Evolutionary conservation across 1,140 invertebrate species (phyloP), one percentile per base, ranked within the genome.

Genomic region (Drosophila mayri): DNA sequence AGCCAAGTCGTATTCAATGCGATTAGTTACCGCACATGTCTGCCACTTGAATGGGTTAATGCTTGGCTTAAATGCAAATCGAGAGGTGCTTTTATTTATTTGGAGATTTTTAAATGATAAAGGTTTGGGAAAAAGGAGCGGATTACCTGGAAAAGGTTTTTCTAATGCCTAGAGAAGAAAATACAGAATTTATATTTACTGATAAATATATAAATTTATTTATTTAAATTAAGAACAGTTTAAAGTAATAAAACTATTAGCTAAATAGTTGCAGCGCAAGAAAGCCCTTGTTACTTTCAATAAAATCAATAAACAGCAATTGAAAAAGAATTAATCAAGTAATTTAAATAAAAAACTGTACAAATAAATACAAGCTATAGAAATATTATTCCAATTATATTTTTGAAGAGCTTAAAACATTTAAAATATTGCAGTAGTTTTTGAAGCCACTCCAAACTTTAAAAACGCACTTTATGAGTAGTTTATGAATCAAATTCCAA

Each of bases 1-100:
- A 63, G 38, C 52, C 37, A 74, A 68, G 67, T 73, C 67, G 57
- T 14, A 68, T 70, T 64, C 50, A 63, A 66, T 70, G 66, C 66
- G 66, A 68, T 68, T 68, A 68, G 44, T 67, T 52, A 72, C 70
- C 70, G 44, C 70, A 72, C 54, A 72, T 72, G 70, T 73, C 54
- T 73, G 70, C 54, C 70, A 49, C 52, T 58, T 43, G 67, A 72
- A 73, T 73, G 54, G 67, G 54, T 60, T 60, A 72, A 73, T 73
- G 59, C 22, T 5, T 41, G n/a, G 54, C 68, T 50, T 46, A 74
- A 74, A 74, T 74, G 68, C 38, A 74, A 72, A 73, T 62, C 25
- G 22, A 32, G 11, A 32, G 25, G 35, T 30, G 37, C 32, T 14
- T 41, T 58, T 71, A 47, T 35, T 47, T 47, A 30, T 20, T 9